Conservation (phyloP, 2,113 vertebrate species). For the Phrynosoma blainvillii region DNA sequence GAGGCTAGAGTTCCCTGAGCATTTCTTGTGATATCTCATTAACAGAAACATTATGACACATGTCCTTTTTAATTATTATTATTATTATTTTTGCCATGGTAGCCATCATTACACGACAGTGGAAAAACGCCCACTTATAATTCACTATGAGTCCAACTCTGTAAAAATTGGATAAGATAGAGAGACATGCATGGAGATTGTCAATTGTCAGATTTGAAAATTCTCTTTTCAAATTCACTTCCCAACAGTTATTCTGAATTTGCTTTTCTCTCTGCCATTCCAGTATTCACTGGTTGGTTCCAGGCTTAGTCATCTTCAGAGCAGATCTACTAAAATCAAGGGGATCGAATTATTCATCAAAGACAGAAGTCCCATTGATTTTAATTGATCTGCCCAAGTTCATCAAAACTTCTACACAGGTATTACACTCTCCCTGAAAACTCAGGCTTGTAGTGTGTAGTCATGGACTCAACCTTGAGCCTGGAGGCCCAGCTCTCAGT, state of each 20-base stretch:
- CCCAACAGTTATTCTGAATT: not conserved
- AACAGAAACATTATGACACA: conserved; percentile 26
- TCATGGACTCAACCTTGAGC: too few relatives aligned
- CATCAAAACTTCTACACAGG: too few relatives aligned
- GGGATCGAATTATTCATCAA: not conserved
- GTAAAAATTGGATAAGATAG: conserved; percentile 24
- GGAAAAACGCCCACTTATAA: conserved; percentile 28
- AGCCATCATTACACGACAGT: conserved; percentile 12
- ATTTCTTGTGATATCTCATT: conserved; percentile 20
- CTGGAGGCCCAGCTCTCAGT: too few relatives aligned
- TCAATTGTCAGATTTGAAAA: not conserved
- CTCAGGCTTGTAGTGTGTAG: too few relatives aligned
- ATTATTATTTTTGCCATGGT: not conserved
- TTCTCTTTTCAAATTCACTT: not conserved
- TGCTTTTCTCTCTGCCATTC: not conserved
- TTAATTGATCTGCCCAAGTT: not conserved
- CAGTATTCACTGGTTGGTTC: not conserved
- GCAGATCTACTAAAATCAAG: not conserved
- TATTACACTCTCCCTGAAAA: too few relatives aligned
- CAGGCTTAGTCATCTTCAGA: not conserved
- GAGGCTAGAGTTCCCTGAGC: not conserved
- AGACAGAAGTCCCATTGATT: not conserved
- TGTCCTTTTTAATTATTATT: conserved; percentile 38
- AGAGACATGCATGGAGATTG: not conserved
- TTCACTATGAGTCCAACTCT: conserved; percentile 28